Base-by-base conservation (phyloP, 2,888 invertebrate species). In the Lithodes maja region DNA sequence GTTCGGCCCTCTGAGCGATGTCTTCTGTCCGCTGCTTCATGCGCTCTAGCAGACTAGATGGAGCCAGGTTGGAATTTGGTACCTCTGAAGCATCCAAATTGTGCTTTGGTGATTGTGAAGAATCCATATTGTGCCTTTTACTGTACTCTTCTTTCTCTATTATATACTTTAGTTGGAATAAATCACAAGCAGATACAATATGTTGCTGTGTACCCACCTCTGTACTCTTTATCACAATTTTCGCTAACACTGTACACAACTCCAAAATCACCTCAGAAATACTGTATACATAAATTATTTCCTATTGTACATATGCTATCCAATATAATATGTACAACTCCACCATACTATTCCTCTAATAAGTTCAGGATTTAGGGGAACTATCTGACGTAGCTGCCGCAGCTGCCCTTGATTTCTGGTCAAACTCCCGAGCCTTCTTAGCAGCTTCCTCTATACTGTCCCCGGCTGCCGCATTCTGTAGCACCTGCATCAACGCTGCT, bases 11-110 rank as follows among this genome's bases (percentile, higher is more conserved):
- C 49, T 86, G 81, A 17, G 83, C 84, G 12, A 86, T 55, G 17
- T 84, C 78, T 15, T 91, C 89, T 7, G 86, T 86, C 55, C 91
- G 77, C 78, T 89, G 84, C 86, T 91, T 86, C 86, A 91, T 91
- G 17, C 91, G 89, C 52, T 89, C 84, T 77, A 91, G 55, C 0
- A 91, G 9, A 5, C 71, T 68, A 33, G 82, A 9, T 55, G 53
- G 79, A 54, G 79, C 54, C 33, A 33, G 33, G 7, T 12, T 53
- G 74, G 80, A 71, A 7, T 50, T 69, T 12, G 53, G 75, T 2
- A 17, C 50, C 53, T 61, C 52, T 2, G 75, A 49, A 33, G 85
- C 15, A 74, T 89, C 85, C 88, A 89, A 85, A n/a, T 9, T 75
- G 83, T 12, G 17, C n/a, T 71, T 61, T 7, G 68, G 15, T 61